Percentiles rank a stretch among this genome's conserved stretches.
These are phyloP conservation scores for Xylota sylvarum DNA, from an alignment of 2,888 invertebrate genomes.

Conservation along the genomic window DNA sequence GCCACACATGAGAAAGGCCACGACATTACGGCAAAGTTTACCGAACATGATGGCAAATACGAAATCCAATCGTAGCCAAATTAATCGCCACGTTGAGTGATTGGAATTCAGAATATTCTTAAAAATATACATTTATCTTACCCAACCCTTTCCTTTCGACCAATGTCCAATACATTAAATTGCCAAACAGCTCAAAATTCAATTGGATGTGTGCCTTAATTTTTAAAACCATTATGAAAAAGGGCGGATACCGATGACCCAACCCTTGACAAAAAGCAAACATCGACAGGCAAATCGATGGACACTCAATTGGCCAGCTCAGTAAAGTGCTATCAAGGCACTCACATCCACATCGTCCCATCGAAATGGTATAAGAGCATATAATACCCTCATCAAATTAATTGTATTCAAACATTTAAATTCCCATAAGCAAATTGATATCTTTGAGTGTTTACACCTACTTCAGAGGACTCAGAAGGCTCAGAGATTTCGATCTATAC, in stretches of 20 bases:
- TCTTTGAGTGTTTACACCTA: constrained; percentile 67
- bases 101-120: constrained; percentile 28
- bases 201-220: constrained; percentile 13
- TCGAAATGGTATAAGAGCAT: constrained; percentile 19
- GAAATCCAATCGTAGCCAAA: constrained; percentile 66
- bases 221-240: neutral
- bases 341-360: neutral
- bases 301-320: constrained; percentile 40
- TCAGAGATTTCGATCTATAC: constrained; percentile 43
- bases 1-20: constrained; percentile 8
- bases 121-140: constrained; percentile 11
- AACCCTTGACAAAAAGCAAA: constrained; percentile 36
- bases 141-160: neutral
- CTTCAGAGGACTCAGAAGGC: constrained; percentile 43
- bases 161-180: constrained; percentile 45
- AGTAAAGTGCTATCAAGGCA: constrained; percentile 43
- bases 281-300: constrained; percentile 23
- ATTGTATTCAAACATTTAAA: constrained; percentile 71
- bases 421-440: constrained; percentile 69
- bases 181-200: constrained; percentile 29
- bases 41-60: constrained; percentile 70
- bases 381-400: constrained; percentile 65
- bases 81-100: constrained; percentile 51
- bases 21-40: constrained; percentile 54
- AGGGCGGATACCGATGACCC: neutral